phyloP scores from a whole-genome alignment of 2,113 vertebrate species.

The Atherinomorus stipes region DNA sequence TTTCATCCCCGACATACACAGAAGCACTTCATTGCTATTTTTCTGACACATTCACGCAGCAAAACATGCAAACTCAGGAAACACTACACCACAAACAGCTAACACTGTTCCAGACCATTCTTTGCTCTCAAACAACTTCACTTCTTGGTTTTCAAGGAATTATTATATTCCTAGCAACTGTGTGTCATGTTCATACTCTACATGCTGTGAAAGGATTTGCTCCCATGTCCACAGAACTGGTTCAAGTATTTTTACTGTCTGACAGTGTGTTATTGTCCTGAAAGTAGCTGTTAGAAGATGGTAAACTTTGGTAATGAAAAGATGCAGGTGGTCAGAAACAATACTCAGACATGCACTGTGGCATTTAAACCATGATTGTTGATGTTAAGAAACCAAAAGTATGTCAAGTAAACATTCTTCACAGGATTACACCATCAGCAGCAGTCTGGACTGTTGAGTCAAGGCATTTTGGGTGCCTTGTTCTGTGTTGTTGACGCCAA shows the following conservation, averaged over 20 bases:
- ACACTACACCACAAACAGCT: not conserved
- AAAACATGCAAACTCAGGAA: not conserved
- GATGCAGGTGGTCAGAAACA: not conserved
- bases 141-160: not conserved
- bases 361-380: slow-evolving; percentile 11
- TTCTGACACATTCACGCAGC: not conserved
- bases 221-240: not conserved
- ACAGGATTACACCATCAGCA: slow-evolving; percentile 18
- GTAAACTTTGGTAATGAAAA: not conserved
- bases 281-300: not conserved
- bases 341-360: not conserved
- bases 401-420: slow-evolving; percentile 3
- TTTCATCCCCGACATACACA: slow-evolving; percentile 51
- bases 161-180: not conserved
- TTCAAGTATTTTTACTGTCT: not conserved
- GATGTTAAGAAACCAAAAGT: slow-evolving; percentile 1
- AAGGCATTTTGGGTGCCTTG: not conserved
- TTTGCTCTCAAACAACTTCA: slow-evolving; percentile 5
- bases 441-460: slow-evolving; percentile 7
- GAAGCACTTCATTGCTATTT: not conserved
- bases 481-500: slow-evolving; percentile 11
- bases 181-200: not conserved
- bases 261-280: not conserved
- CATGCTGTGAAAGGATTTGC: not conserved
- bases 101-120: not conserved